Base-by-base conservation (phyloP, 2,797 vertebrate genomes). In the Dipus sagitta region DNA sequence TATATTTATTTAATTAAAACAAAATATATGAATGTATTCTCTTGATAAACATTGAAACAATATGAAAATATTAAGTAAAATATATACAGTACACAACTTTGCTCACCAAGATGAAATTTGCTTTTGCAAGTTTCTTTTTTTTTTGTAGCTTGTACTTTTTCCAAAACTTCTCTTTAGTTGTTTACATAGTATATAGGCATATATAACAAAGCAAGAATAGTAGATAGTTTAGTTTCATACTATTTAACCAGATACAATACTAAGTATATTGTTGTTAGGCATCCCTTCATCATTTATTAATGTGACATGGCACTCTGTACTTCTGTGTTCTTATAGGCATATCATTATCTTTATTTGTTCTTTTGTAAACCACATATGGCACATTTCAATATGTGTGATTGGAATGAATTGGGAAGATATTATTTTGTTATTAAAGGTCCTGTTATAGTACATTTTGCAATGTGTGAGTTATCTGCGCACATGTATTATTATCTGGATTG, bases 1-100 rank as follows among this genome's bases (percentile, higher is more conserved):
- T 88, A 42, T 14, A 80, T 93, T 93, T 92, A 86, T 28, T 93
- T 95, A 95, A 96, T 95, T 94, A 94, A 80, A 47, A 90, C n/a
- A 92, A 84, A 91, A 77, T 86, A 71, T 38, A 34, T 58, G 52
- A 70, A 58, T 91, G 34, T 60, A 52, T 93, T 92, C 88, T 88
- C 60, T 90, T 65, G 79, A 72, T 88, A 90, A 90, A 88, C 15
- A 84, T 62, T 68, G 60, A 84, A 94, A 68, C 68, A 91, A 62
- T 67, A 90, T 17, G 28, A 64, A 58, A 93, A 34, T 21, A 68
- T 54, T 92, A 76, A 68, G 17, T 58, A 23, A 60, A 82, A 89
- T 84, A 71, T 6, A 92, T 26, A 91, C 0, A 81, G 9, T 3
- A 58, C 18, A 58, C 10, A 81, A 60, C 24, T 94, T 70, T 89